These are phyloP conservation scores for Nephrocerus scutellatus DNA, from an alignment of 2,888 invertebrate species.

Conservation along the genomic window DNA sequence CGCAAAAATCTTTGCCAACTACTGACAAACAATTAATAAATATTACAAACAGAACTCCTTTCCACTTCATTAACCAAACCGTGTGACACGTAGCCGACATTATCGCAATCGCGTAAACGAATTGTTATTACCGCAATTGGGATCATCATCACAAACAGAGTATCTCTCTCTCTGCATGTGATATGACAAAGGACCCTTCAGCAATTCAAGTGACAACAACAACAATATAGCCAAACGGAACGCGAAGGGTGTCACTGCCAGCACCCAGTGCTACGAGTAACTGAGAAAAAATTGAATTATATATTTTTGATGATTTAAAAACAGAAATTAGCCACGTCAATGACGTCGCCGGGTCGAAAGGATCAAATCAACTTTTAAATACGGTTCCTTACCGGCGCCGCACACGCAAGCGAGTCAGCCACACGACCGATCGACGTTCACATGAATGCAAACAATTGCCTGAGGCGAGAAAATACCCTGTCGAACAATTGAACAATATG, in stretches of 20 bases:
- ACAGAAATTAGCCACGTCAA: constrained; percentile 46
- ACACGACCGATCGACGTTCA: constrained; percentile 30
- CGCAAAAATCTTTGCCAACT: too few relatives aligned
- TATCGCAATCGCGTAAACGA: constrained; percentile 11
- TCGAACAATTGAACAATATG: constrained; percentile 36
- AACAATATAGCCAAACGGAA: too few relatives aligned
- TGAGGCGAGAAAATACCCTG: constrained; percentile 45
- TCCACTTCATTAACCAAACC: constrained; percentile 24
- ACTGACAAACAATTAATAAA: constrained; percentile 22
- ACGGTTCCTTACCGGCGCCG: constrained; percentile 14
- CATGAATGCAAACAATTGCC: constrained; percentile 27
- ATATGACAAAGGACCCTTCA: too few relatives aligned
- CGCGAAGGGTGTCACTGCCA: constrained; percentile 3
- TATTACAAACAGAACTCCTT: constrained; percentile 21
- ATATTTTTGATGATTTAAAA: constrained; percentile 40
- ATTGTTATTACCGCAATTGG: constrained; percentile 19
- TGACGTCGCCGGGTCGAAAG: constrained; percentile 17
- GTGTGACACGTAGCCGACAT: background rate
- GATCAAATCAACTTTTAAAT: constrained; percentile 12
- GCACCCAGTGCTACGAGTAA: background rate
- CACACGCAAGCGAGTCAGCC: constrained; percentile 19
- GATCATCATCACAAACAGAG: constrained; percentile 21
- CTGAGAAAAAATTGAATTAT: constrained; percentile 41
- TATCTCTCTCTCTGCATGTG: too few relatives aligned
- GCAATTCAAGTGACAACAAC: too few relatives aligned